Evolutionary conservation across 37 sponge, comb jelly and placozoan species (phyloP), one percentile per base, ranked within the genome.

Genomic region (Ephydatia muelleri): DNA sequence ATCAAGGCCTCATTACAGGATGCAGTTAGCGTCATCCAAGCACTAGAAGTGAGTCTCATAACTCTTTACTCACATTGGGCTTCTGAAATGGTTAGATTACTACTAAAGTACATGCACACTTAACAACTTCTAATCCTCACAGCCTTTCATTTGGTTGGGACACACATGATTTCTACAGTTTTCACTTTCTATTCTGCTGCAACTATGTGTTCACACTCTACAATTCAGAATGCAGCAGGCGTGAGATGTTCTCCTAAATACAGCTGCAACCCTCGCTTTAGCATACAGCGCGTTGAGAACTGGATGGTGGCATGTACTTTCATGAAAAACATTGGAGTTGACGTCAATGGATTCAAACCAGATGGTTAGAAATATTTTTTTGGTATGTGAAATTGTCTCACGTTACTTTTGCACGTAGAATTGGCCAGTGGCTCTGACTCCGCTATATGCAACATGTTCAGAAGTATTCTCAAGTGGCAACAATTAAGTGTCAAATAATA

Each of bases 361-460:
- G 84, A 85, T 82, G 94, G 94, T 93, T 71, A 26, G 47, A 26
- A 32, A 69, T 2, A 4, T 1, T 81, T 33, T 70, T 29, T 69
- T 35, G 16, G 5, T 40, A 39, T 16, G 71, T 40, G 14, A 73
- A 73, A 19, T 4, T 21, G 30, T 31, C 14, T 33, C 28, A 27
- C 28, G 6, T 80, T 21, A 16, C 11, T 25, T 19, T 35, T 47
- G 28, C 67, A 19, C 49, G 9, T 73, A 93, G 94, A 93, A 72
- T 78, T 93, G 65, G 88, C 84, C 38, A 87, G 87, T 34, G 67
- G 68, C 27, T 38, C 70, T 0, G 79, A 82, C 40, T 78, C 91
- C 78, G 91, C 87, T 37, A 86, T 93, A 22, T 82, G 87, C 78
- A 87, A 86, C 70, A 84, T 93, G 94, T 90, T 93, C 70, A 87